Evolutionary conservation across 2,113 vertebrate species (phyloP).

Genomic region (Parotia lawesii): DNA sequence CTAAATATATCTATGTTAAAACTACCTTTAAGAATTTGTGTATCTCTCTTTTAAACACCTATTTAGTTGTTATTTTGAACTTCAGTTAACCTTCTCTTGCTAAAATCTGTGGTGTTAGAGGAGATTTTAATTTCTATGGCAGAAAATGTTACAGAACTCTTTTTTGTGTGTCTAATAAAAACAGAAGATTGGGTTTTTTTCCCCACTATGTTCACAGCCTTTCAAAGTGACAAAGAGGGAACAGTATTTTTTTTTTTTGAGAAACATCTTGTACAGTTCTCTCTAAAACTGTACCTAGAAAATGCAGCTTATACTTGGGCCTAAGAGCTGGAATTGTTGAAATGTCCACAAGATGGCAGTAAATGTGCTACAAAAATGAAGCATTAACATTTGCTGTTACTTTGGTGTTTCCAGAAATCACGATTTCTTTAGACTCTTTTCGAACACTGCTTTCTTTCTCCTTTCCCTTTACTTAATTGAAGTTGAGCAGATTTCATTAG

Average conservation of each 20-base stretch:
- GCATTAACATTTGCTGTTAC: background rate
- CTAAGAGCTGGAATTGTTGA: background rate
- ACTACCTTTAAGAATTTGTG: background rate
- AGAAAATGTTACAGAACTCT: background rate
- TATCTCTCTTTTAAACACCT: background rate
- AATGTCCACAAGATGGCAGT: conserved; percentile 64
- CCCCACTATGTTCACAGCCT: background rate
- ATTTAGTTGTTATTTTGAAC: background rate
- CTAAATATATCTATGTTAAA: background rate
- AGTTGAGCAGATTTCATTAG: background rate
- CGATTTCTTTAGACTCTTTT: background rate
- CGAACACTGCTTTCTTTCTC: background rate
- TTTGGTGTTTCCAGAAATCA: background rate
- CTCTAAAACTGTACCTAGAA: background rate
- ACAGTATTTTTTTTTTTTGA: background rate
- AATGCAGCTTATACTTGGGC: background rate
- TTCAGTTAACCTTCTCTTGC: background rate
- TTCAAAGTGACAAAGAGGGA: background rate
- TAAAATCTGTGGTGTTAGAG: background rate
- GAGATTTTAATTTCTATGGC: background rate
- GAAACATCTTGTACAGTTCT: background rate
- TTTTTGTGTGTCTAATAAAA: background rate
- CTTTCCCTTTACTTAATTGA: background rate
- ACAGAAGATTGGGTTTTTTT: background rate
- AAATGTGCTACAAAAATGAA: conserved; percentile 10